Conservation (phyloP, 2,797 vertebrate species). For the Pangasius macronema region DNA sequence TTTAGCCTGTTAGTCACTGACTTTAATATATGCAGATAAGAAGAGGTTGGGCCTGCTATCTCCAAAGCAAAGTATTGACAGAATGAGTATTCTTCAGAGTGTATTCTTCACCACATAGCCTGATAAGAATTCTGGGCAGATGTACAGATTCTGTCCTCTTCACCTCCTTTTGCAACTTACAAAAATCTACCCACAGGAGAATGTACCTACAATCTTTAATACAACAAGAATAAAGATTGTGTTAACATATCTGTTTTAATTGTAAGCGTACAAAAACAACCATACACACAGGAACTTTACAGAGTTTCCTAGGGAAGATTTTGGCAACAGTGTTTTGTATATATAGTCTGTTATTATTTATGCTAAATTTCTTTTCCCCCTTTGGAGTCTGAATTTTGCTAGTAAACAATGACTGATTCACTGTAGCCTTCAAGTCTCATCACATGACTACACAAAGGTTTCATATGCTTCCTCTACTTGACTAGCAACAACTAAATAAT, state of each 20-base stretch:
- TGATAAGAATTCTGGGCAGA: not conserved
- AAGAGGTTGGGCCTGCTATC: not conserved
- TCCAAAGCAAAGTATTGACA: not conserved
- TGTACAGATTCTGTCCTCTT: conserved; percentile 1
- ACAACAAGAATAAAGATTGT: conserved; percentile 10
- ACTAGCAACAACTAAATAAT: conserved; percentile 8
- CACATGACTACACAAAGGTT: conserved; percentile 13
- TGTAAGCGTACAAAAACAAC: conserved; percentile 53
- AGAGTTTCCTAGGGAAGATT: conserved; percentile 40
- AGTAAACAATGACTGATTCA: conserved; percentile 25
- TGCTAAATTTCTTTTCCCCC: not conserved
- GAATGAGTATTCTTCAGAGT: not conserved
- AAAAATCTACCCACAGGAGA: not conserved
- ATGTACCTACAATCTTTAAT: not conserved
- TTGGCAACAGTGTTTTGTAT: conserved; percentile 42
- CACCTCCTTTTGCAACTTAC: not conserved
- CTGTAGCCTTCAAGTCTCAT: conserved; percentile 7
- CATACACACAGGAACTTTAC: conserved; percentile 39
- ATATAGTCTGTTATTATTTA: conserved; percentile 1
- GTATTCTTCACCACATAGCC: not conserved
- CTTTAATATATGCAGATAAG: not conserved
- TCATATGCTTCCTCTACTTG: not conserved
- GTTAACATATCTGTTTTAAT: conserved; percentile 49
- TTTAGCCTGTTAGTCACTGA: not conserved
- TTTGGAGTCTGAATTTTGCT: not conserved